Evolutionary conservation across 1,140 invertebrate species (phyloP).

Genomic region (Bombus picipes): DNA sequence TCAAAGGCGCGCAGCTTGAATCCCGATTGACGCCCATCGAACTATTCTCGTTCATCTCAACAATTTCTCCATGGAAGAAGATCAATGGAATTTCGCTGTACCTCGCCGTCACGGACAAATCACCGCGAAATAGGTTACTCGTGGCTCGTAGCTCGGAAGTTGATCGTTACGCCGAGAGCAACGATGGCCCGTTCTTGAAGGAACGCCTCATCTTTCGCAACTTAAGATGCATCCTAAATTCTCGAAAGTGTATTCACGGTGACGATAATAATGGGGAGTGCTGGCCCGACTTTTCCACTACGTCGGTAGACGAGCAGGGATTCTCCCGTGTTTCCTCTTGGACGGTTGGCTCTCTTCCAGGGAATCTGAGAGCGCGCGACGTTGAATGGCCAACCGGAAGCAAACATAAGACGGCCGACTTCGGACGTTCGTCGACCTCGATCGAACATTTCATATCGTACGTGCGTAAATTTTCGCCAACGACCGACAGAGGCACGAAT

Average conservation of each 20-base stretch:
- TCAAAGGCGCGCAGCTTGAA: not conserved
- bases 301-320: constrained; percentile 1
- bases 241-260: constrained; percentile 16
- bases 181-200: constrained; percentile 29
- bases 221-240: constrained; percentile 56
- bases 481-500: too few relatives aligned
- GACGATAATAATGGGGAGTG: constrained; percentile 32
- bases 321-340: not conserved
- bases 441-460: constrained; percentile 23
- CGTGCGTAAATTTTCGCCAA: constrained; percentile 19
- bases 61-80: not conserved
- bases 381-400: constrained; percentile 44
- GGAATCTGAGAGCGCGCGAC: constrained; percentile 9
- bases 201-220: not conserved
- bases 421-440: constrained; percentile 6
- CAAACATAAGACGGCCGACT: constrained; percentile 41
- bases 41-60: too few relatives aligned
- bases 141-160: constrained; percentile 14
- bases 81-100: not conserved
- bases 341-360: constrained; percentile 28
- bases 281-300: constrained; percentile 29
- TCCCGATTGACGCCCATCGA: not conserved
- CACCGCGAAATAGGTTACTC: constrained; percentile 24
- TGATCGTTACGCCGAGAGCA: constrained; percentile 30
- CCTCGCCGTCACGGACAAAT: not conserved